phyloP scores from a whole-genome alignment of 2,797 vertebrate genomes.

The Martes flavigula region DNA sequence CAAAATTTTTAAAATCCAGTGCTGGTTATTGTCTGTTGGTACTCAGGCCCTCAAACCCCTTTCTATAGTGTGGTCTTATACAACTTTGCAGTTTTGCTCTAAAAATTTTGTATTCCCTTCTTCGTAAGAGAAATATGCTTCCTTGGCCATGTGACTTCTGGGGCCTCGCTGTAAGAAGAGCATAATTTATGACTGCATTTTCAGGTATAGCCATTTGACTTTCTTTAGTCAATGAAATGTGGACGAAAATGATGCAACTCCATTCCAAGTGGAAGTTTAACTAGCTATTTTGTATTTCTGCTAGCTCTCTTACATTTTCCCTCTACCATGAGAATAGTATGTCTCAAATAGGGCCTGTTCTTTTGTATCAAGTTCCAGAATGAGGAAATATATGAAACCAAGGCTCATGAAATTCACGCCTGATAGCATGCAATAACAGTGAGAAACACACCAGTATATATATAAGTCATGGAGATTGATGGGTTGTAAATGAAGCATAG shows the following conservation, averaged over 20 bases:
- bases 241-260: neutral
- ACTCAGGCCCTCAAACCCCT: neutral
- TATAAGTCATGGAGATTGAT: neutral
- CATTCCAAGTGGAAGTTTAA: neutral
- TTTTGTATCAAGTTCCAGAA: neutral
- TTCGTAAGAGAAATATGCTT: neutral
- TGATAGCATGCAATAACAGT: neutral
- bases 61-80: neutral
- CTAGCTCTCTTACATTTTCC: neutral
- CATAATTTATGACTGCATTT: neutral
- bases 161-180: neutral
- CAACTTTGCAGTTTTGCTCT: neutral
- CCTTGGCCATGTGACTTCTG: neutral
- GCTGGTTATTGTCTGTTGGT: neutral
- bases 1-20: neutral
- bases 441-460: neutral
- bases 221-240: conserved; percentile 16
- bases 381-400: neutral
- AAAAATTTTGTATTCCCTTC: neutral
- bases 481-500: neutral
- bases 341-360: neutral
- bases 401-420: neutral
- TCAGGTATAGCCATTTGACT: neutral
- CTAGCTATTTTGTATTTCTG: neutral
- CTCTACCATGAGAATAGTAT: neutral